Evolutionary conservation across 2,113 vertebrate genomes (phyloP), one percentile per base, ranked within the genome.

Genomic region (Chlorocebus sabaeus): DNA sequence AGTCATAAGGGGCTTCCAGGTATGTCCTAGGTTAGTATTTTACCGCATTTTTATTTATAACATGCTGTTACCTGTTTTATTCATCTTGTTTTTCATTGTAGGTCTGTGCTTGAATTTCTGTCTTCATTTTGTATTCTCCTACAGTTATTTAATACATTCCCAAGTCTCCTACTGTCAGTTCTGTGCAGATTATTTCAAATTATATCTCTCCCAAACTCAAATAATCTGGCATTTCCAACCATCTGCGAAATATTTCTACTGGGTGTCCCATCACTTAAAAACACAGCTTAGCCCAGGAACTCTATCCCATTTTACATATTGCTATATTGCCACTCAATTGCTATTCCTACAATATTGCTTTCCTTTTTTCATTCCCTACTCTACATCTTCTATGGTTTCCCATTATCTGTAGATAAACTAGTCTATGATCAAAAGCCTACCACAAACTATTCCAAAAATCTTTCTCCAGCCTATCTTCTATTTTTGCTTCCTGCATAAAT

Each of bases 111-210:
- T 88, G 11, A 80, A 13, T 5, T 40, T 96, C 82, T 83, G n/a
- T 57, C 82, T 20, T 45, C 12, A 40, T 92, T 91, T 20, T 93
- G 11, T 72, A 43, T 78, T 96, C 57, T 93, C 25, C n/a, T 88
- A 6, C 12, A 86, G 8, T 79, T 82, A 61, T 40, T 94, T 78
- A 35, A 64, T 23, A 75, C 35, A 70, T 76, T 84, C 48, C 73
- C 11, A 48, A 89, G 35, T 23, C 16, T 85, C 43, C 27, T 50
- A 45, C 10, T 89, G 18, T 68, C 22, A 61, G 6, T 83, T 82
- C 40, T 94, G 11, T 85, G 17, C 6, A 93, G 40, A 83, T 67
- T 79, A 61, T 85, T 95, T 94, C 45, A 79, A 95, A 89, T 93
- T 27, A 0, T 78, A 38, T 61, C 35, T 35, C 43, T 17, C n/a